phyloP scores from a whole-genome alignment of 2,797 vertebrate species.

The Prionace glauca region DNA sequence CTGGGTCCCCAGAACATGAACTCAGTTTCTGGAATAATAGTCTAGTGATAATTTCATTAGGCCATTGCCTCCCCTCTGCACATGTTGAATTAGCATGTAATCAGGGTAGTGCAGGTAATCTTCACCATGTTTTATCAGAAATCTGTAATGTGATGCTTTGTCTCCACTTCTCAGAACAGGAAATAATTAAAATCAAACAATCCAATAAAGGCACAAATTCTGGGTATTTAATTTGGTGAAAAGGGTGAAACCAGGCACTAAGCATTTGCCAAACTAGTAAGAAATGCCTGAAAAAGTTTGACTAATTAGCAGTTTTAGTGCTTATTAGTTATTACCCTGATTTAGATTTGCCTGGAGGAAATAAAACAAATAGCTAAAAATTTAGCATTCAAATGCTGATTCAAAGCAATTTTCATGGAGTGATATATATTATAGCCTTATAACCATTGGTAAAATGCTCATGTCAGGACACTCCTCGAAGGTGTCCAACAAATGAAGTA shows the following conservation, averaged over 20 bases:
- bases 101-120: too few species aligned
- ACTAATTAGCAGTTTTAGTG: background rate
- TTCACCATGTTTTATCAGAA: too few species aligned
- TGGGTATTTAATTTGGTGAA: background rate
- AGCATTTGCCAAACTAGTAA: background rate
- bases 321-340: background rate
- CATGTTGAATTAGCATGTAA: too few species aligned
- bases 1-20: too few species aligned
- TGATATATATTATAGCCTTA: background rate
- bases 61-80: too few species aligned
- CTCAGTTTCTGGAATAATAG: too few species aligned
- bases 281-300: background rate
- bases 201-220: background rate
- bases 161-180: background rate
- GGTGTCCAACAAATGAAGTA: too few species aligned
- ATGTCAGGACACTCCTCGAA: too few species aligned
- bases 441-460: background rate
- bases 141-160: too few species aligned
- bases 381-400: background rate
- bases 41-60: too few species aligned
- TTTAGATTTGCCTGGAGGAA: background rate
- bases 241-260: background rate
- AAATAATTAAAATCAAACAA: background rate
- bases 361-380: background rate
- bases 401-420: background rate